phyloP scores from a whole-genome alignment of 2,113 vertebrate species.

The Pteropus alecto region DNA sequence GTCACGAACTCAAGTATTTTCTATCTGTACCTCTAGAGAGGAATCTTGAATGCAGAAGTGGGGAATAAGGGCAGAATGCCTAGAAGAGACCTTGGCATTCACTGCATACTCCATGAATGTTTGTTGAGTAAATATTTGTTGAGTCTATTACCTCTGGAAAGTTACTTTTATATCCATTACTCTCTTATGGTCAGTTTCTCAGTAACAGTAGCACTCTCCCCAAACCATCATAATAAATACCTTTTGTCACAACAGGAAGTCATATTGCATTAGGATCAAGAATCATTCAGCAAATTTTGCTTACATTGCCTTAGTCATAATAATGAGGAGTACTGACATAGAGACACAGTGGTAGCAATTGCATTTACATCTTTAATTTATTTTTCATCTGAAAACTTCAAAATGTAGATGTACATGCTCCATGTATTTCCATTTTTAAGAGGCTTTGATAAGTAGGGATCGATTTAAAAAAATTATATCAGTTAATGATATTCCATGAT shows the following conservation, averaged over 20 bases:
- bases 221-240: background rate
- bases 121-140: background rate
- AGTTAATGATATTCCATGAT: background rate
- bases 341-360: background rate
- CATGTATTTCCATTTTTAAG: background rate
- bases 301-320: background rate
- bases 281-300: background rate
- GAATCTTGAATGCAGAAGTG: background rate
- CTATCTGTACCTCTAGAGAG: background rate
- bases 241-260: constrained; percentile 41
- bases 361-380: background rate
- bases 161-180: background rate
- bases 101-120: background rate
- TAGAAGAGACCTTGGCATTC: background rate
- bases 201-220: background rate
- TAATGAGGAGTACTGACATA: background rate
- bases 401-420: background rate
- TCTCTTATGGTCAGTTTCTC: background rate
- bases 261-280: background rate
- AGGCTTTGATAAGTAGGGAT: background rate
- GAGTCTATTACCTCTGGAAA: background rate
- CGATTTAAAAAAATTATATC: background rate
- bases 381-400: background rate
- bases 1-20: background rate
- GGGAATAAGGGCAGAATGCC: background rate